Evolutionary conservation across 2,113 vertebrate genomes (phyloP).

Genomic region (Cheilinus undulatus): DNA sequence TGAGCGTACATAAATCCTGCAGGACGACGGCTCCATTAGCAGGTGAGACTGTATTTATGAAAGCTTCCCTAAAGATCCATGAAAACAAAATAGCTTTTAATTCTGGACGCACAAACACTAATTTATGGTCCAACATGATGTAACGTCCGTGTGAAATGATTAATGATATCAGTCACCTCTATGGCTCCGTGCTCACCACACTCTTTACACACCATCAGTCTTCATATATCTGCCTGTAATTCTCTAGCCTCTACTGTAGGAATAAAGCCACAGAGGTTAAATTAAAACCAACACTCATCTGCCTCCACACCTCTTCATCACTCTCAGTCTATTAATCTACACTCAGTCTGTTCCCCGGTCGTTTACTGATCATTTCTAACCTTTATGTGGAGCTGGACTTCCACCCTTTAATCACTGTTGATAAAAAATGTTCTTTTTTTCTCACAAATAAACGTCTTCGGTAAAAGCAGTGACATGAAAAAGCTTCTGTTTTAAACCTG

Average conservation of each 20-base stretch:
- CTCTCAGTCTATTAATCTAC: conserved; percentile 10
- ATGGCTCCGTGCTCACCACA: background rate
- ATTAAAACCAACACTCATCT: conserved; percentile 11
- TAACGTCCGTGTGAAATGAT: conserved; percentile 17
- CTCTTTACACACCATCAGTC: conserved; percentile 5
- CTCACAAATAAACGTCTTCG: background rate
- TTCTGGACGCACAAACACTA: background rate
- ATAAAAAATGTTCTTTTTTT: background rate
- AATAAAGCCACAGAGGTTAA: background rate
- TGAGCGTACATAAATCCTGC: no score
- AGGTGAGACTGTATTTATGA: no score
- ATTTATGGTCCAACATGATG: background rate
- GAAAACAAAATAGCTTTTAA: background rate
- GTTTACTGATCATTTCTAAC: no score
- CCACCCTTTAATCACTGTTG: background rate
- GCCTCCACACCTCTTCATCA: background rate
- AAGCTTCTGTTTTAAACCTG: no score
- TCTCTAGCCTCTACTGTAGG: conserved; percentile 1
- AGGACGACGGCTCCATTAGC: no score
- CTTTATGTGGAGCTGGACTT: background rate
- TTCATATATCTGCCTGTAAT: conserved; percentile 19
- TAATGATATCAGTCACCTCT: background rate
- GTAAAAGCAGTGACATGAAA: no score
- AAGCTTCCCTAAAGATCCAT: no score
- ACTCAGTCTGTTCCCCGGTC: background rate